Percentiles rank a stretch among this genome's conserved stretches.
Evolutionary conservation across 2,888 invertebrate genomes (phyloP).

Genomic region (Caradrina kadenii): DNA sequence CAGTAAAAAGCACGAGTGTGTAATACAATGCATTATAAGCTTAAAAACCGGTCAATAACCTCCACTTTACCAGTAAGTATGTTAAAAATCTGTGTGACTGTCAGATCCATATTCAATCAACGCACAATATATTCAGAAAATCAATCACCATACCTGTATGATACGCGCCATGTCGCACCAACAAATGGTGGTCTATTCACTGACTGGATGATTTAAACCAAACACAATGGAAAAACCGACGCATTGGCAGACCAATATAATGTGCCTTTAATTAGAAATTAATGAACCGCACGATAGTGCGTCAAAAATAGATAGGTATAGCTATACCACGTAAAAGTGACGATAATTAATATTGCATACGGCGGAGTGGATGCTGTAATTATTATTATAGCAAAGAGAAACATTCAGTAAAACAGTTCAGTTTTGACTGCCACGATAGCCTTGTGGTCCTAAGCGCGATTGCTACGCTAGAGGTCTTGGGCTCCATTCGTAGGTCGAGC

Average conservation of each 20-base stretch:
- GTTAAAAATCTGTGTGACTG: neutral
- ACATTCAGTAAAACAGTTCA: too few species aligned
- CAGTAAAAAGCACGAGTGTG: too few species aligned
- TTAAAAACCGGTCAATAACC: too few species aligned
- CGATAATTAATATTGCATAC: neutral
- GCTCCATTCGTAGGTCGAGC: too few species aligned
- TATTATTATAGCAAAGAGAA: too few species aligned
- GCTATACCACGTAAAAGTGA: neutral
- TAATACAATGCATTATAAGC: too few species aligned
- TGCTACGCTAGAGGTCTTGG: too few species aligned
- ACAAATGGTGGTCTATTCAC: conserved; percentile 42
- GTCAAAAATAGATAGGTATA: neutral
- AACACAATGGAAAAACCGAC: conserved; percentile 44
- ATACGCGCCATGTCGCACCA: conserved; percentile 45
- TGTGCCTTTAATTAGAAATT: conserved; percentile 48
- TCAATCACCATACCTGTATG: conserved; percentile 47
- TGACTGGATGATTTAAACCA: conserved; percentile 41
- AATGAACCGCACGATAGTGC: conserved; percentile 34
- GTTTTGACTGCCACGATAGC: too few species aligned
- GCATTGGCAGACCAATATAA: conserved; percentile 13
- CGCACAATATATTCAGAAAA: neutral
- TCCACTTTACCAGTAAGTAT: neutral
- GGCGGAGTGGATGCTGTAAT: neutral
- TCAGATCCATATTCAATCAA: neutral
- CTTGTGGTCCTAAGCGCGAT: too few species aligned